These are phyloP conservation scores for Hozukius guyotensis DNA, from an alignment of 2,797 vertebrate species.

Conservation along the genomic window DNA sequence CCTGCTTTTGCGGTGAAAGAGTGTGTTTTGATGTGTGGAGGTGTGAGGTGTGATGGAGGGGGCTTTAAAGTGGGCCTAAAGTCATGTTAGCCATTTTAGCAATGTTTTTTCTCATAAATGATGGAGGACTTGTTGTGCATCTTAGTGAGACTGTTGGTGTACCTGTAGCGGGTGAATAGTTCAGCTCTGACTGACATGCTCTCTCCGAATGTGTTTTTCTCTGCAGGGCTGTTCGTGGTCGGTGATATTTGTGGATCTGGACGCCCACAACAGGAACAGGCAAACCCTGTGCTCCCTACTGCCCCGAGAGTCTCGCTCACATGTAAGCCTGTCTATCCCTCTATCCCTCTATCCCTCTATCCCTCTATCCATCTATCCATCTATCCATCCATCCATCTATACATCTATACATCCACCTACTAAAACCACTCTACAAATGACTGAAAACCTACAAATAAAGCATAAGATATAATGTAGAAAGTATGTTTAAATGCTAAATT, in stretches of 20 bases:
- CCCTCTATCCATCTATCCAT: too few species aligned
- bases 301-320: conserved; percentile 95
- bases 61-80: conserved; percentile 19
- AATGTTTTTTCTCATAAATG: conserved; percentile 7
- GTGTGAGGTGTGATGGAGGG: conserved; percentile 21
- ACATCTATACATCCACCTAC: not conserved
- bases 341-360: too few species aligned
- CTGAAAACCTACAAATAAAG: not conserved
- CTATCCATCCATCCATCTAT: too few species aligned
- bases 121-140: not conserved
- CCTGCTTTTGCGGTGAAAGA: conserved; percentile 2
- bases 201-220: conserved; percentile 33
- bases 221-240: conserved; percentile 95
- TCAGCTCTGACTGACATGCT: conserved; percentile 14
- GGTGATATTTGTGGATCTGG: conserved; percentile 98
- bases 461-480: too few species aligned
- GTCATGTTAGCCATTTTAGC: conserved; percentile 16
- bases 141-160: not conserved
- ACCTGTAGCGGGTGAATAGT: conserved; percentile 12
- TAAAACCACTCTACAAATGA: not conserved
- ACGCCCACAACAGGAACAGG: conserved; percentile 97
- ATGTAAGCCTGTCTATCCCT: conserved; percentile 84
- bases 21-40: conserved; percentile 46
- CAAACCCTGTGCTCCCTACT: conserved; percentile 95
- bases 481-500: too few species aligned